Percentiles rank a stretch among this genome's conserved stretches.
Evolutionary conservation across 2,113 vertebrate species (phyloP).

Genomic region (Lasiurus cinereus): DNA sequence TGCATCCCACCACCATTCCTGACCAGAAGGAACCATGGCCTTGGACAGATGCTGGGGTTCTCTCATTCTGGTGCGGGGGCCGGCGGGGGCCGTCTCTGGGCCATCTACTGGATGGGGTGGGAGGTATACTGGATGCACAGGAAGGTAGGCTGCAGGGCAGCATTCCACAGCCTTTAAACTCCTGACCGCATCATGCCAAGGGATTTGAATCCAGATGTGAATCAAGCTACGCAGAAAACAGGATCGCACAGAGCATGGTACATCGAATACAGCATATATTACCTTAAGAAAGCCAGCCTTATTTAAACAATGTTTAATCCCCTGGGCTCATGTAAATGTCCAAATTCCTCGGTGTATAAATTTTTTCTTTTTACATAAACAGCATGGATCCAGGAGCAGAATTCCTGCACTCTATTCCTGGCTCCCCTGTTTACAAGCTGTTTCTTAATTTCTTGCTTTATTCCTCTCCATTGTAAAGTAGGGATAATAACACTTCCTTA

Average conservation of each 20-base stretch:
- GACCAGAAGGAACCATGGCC: neutral
- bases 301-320: neutral
- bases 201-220: neutral
- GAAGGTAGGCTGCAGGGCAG: neutral
- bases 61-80: neutral
- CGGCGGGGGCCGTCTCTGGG: neutral
- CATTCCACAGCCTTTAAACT: neutral
- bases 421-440: neutral
- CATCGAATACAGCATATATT: neutral
- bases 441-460: neutral
- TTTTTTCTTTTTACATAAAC: conserved; percentile 20
- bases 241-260: neutral
- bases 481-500: neutral
- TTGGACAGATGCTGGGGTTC: neutral
- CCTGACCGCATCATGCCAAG: too few species aligned
- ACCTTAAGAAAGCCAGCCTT: neutral
- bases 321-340: neutral
- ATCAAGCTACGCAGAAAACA: neutral
- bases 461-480: conserved; percentile 8
- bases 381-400: conserved; percentile 9
- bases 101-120: neutral
- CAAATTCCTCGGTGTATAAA: neutral
- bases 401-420: neutral
- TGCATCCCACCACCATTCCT: too few species aligned
- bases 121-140: neutral